phyloP scores from a whole-genome alignment of 2,797 vertebrate species.

The Mus minutoides region DNA sequence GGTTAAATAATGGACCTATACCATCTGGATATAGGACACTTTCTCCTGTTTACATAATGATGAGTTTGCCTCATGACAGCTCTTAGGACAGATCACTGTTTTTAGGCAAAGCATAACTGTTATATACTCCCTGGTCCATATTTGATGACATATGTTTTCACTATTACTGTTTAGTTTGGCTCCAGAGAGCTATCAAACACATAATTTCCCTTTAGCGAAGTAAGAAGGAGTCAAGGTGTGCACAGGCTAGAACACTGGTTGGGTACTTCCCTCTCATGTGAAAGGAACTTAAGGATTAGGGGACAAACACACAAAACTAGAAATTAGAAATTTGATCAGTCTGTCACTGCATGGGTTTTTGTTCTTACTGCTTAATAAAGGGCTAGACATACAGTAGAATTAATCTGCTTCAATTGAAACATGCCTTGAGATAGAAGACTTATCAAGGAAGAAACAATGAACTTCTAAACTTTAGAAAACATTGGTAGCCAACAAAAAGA shows the following conservation, averaged over 20 bases:
- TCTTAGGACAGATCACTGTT: not conserved
- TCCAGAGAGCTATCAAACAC: not conserved
- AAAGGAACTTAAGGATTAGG: not conserved
- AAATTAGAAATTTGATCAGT: not conserved
- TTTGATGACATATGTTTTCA: not conserved
- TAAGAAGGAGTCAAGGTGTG: not conserved
- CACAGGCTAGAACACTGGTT: not conserved
- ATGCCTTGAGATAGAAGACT: not conserved
- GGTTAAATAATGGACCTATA: not conserved
- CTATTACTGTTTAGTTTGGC: not conserved
- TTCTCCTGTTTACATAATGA: not conserved
- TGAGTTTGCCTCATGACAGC: not conserved
- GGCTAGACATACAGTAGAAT: not conserved
- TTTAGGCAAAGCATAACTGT: not conserved
- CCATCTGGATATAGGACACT: not conserved
- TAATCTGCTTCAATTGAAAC: slow-evolving; percentile 31
- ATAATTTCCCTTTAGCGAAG: not conserved
- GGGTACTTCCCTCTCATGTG: not conserved
- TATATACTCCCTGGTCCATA: not conserved
- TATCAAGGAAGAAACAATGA: not conserved
- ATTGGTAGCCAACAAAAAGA: not conserved
- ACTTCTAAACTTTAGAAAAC: not conserved
- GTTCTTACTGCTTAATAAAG: not conserved
- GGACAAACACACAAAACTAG: not conserved
- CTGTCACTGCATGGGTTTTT: not conserved